A percentile compares a stretch with the other conserved stretches of the same genome.
phyloP scores from a whole-genome alignment of 1,140 invertebrate genomes.

The Ectropis grisescens region DNA sequence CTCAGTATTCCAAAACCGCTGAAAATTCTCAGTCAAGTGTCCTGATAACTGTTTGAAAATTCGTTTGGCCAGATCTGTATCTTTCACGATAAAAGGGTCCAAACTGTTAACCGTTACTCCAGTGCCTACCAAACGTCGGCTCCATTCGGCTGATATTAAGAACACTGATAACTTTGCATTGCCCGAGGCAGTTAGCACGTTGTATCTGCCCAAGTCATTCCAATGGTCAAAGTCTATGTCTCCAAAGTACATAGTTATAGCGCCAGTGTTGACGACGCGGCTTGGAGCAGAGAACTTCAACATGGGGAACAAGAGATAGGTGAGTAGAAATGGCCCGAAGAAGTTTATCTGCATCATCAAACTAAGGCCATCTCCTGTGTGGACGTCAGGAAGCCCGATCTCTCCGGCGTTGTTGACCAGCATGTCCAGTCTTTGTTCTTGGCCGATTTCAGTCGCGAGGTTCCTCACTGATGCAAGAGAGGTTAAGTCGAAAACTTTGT shows the following conservation, averaged over 20 bases:
- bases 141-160: constrained; percentile 76
- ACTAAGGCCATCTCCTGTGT: constrained; percentile 77
- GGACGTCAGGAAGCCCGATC: constrained; percentile 50
- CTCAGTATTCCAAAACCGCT: constrained; percentile 23
- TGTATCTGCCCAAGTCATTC: constrained; percentile 56
- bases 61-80: constrained; percentile 45
- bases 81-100: constrained; percentile 72
- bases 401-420: constrained; percentile 84
- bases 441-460: constrained; percentile 38
- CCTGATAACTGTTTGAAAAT: too few relatives aligned
- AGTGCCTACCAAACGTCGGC: constrained; percentile 68
- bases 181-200: constrained; percentile 68
- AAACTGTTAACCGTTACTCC: constrained; percentile 72
- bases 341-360: constrained; percentile 76
- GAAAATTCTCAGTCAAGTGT: constrained; percentile 31
- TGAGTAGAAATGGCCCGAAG: constrained; percentile 81
- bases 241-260: constrained; percentile 73
- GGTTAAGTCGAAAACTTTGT: constrained; percentile 38
- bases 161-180: constrained; percentile 76
- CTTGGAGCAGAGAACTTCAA: constrained; percentile 71
- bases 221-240: constrained; percentile 76
- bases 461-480: constrained; percentile 50
- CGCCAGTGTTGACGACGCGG: constrained; percentile 80
- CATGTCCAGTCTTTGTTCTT: constrained; percentile 72
- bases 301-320: constrained; percentile 75